phyloP scores from a whole-genome alignment of 1,140 invertebrate genomes.

The Aphelenchoides avenae region DNA sequence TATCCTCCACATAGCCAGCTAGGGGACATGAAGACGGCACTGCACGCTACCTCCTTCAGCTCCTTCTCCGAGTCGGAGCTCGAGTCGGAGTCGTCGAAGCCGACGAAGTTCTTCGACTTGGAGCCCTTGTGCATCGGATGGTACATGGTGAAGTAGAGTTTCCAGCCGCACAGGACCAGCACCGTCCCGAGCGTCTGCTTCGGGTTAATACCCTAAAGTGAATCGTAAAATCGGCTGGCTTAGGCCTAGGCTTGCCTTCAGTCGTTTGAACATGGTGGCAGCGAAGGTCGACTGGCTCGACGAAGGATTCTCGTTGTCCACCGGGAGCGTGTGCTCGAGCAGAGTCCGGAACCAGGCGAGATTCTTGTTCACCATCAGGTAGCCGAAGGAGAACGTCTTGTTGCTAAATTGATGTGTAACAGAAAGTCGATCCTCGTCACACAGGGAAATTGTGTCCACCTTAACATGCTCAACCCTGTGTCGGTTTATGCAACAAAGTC shows the following conservation, averaged over 20 bases:
- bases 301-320: slow-evolving; percentile 59
- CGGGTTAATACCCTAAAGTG: slow-evolving; percentile 77
- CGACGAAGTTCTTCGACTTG: slow-evolving; percentile 21
- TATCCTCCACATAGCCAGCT: no score
- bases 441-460: not conserved
- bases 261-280: slow-evolving; percentile 35
- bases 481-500: not conserved
- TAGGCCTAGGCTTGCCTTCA: no score
- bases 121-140: slow-evolving; percentile 68
- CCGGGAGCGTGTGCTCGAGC: slow-evolving; percentile 74
- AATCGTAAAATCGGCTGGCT: not conserved
- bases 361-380: slow-evolving; percentile 82
- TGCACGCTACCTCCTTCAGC: no score
- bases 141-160: slow-evolving; percentile 96
- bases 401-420: slow-evolving; percentile 67
- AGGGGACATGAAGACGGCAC: no score
- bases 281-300: slow-evolving; percentile 1
- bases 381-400: slow-evolving; percentile 87
- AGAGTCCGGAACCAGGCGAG: slow-evolving; percentile 84
- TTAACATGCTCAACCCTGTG: not conserved
- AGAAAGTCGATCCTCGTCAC: slow-evolving; percentile 25
- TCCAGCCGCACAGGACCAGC: slow-evolving; percentile 84
- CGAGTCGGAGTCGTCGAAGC: slow-evolving; percentile 37
- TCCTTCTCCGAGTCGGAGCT: slow-evolving; percentile 24
- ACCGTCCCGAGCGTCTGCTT: slow-evolving; percentile 95